Evolutionary conservation across 2,888 invertebrate species (phyloP).

Genomic region (Drosophila multiciliata): DNA sequence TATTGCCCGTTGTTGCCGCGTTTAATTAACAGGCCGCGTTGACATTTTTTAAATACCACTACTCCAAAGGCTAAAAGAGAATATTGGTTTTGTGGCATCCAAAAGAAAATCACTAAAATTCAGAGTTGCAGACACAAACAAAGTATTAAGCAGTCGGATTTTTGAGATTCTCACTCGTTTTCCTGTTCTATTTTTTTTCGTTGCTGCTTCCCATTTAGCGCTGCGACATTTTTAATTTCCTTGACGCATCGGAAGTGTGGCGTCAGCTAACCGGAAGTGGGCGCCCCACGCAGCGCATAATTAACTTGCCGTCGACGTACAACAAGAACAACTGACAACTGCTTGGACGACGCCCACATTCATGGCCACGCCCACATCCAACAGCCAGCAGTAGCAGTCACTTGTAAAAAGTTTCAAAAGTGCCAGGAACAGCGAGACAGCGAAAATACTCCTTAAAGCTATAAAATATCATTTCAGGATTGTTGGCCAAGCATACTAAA

Average conservation of each 20-base stretch:
- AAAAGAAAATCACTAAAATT: background rate
- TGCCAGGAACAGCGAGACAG: slow-evolving; percentile 4
- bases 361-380: background rate
- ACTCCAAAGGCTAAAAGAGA: background rate
- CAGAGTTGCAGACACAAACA: background rate
- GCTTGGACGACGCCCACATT: slow-evolving; percentile 37
- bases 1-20: slow-evolving; percentile 49
- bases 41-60: slow-evolving; percentile 5
- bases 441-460: slow-evolving; percentile 15
- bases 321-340: slow-evolving; percentile 33
- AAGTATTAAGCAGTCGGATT: background rate
- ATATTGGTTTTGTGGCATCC: background rate
- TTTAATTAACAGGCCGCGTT: slow-evolving; percentile 68
- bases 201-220: slow-evolving; percentile 10
- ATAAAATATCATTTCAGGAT: background rate
- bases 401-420: slow-evolving; percentile 46
- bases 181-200: background rate
- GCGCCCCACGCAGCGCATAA: slow-evolving; percentile 66
- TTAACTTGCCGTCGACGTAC: slow-evolving; percentile 66
- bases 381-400: slow-evolving; percentile 29
- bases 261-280: slow-evolving; percentile 69
- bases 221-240: slow-evolving; percentile 79
- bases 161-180: background rate
- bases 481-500: background rate
- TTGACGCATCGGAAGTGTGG: slow-evolving; percentile 66